A percentile compares a stretch with the other conserved stretches of the same genome.
Conservation (phyloP, 2,113 vertebrate genomes). For the Cryptoleucopteryx plumbea region DNA sequence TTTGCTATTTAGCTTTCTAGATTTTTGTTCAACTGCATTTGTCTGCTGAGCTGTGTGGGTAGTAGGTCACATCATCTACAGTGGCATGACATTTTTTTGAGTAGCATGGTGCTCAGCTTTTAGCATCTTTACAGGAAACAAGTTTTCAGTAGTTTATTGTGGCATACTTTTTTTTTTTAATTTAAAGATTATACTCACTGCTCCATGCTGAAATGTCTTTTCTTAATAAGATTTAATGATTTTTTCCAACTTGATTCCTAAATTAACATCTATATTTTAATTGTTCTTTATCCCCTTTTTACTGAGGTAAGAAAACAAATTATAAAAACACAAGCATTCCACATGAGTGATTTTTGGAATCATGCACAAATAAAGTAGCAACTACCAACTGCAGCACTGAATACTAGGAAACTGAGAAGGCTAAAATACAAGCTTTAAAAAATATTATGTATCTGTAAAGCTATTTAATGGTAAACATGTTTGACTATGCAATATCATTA, state of each 20-base stretch:
- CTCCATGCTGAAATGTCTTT: background rate
- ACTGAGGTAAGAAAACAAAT: background rate
- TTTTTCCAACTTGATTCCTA: background rate
- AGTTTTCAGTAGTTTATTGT: background rate
- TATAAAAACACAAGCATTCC: background rate
- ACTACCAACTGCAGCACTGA: background rate
- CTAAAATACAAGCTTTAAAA: background rate
- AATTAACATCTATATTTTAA: background rate
- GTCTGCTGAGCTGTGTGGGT: background rate
- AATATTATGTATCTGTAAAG: background rate
- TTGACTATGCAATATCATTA: background rate
- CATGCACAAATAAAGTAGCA: background rate
- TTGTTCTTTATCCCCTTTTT: background rate
- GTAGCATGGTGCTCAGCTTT: background rate
- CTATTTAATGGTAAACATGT: background rate
- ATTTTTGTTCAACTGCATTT: background rate
- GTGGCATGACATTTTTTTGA: background rate
- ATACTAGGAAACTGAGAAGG: background rate
- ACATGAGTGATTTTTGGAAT: background rate
- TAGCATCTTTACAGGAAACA: background rate
- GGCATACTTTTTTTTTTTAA: background rate
- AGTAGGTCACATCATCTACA: background rate
- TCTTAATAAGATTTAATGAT: background rate
- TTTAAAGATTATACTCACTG: background rate
- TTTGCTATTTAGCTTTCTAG: background rate